A percentile compares a stretch with the other conserved stretches of the same genome.
These are phyloP conservation scores for Epinephelus malabaricus DNA, from an alignment of 2,797 vertebrate genomes.

Conservation along the genomic window DNA sequence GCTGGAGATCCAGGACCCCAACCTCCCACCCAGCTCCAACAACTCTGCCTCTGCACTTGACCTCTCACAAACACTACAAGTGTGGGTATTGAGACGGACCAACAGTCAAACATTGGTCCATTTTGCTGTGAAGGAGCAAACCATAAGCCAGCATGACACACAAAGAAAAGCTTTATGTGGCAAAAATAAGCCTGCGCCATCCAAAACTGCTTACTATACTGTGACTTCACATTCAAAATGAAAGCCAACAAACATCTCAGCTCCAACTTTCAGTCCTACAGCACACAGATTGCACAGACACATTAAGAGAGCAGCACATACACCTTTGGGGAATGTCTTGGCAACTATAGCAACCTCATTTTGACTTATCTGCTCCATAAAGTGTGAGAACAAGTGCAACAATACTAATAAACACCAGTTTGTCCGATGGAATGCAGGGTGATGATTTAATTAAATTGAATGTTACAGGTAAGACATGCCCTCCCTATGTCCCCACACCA, in stretches of 20 bases:
- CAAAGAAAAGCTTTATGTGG: neutral
- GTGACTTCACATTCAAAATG: constrained; percentile 8
- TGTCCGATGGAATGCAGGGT: constrained; percentile 56
- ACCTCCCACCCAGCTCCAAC: too few species aligned
- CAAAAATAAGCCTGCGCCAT: neutral
- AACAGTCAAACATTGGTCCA: neutral
- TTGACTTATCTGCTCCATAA: constrained; percentile 67
- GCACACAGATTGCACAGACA: constrained; percentile 54
- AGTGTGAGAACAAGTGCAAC: constrained; percentile 58
- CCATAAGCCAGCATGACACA: neutral
- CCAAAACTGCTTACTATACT: neutral
- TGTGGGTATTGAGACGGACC: neutral
- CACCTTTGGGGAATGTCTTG: constrained; percentile 56
- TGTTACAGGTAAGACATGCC: constrained; percentile 77
- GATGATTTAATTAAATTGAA: constrained; percentile 77
- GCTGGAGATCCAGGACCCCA: too few species aligned
- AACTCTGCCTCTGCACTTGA: neutral
- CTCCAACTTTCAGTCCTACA: constrained; percentile 24
- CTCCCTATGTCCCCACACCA: constrained; percentile 64
- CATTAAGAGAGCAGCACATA: constrained; percentile 33
- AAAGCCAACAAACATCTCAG: constrained; percentile 21
- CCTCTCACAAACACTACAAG: neutral
- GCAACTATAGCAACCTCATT: constrained; percentile 63
- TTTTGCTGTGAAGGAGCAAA: constrained; percentile 3
- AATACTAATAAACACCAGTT: constrained; percentile 58